These are phyloP conservation scores for Hanleya hanleyi DNA, from an alignment of 2,888 invertebrate species.

Conservation along the genomic window DNA sequence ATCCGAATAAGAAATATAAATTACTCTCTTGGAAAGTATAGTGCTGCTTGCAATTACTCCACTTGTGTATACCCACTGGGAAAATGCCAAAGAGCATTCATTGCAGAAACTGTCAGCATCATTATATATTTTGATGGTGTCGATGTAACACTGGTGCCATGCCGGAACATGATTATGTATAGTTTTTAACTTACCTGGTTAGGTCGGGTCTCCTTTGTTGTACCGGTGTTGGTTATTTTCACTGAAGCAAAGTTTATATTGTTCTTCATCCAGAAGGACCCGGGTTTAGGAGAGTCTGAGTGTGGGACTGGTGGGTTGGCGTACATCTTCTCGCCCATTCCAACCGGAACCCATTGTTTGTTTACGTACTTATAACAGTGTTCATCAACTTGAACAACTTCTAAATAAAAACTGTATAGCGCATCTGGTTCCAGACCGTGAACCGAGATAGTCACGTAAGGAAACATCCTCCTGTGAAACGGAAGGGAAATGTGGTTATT, in stretches of 20 bases:
- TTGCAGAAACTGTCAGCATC: no score
- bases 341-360: conserved; percentile 17
- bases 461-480: conserved; percentile 24
- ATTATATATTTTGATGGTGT: no score
- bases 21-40: no score
- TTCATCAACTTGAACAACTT: conserved; percentile 16
- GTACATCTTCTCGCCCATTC: not conserved
- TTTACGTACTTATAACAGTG: conserved; percentile 21
- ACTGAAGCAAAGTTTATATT: conserved; percentile 20
- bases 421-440: not conserved
- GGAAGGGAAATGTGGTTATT: no score
- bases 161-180: no score
- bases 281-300: conserved; percentile 22
- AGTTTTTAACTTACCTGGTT: no score
- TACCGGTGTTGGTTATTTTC: conserved; percentile 24
- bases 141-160: no score
- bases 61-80: no score
- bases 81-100: no score
- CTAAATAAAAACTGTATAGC: conserved; percentile 11
- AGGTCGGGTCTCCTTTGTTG: no score
- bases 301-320: conserved; percentile 9
- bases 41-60: no score
- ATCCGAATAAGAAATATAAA: no score
- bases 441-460: conserved; percentile 12
- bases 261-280: conserved; percentile 14